A percentile compares a stretch with the other conserved stretches of the same genome.
Evolutionary conservation across 2,888 invertebrate species (phyloP).

Genomic region (Drosophila gaucha): DNA sequence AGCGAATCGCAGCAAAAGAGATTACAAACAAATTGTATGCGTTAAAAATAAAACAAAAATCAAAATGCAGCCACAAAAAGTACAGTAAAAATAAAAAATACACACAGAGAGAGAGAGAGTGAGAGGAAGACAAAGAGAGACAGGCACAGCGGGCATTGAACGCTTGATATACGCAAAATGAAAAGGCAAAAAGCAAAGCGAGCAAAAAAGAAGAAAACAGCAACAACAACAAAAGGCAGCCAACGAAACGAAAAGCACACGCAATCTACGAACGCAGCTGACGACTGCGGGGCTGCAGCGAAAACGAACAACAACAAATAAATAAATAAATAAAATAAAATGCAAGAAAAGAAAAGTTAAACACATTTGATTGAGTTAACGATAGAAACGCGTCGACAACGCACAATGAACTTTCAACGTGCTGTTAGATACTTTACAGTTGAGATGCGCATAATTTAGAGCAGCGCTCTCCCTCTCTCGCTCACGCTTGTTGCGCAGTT

Average conservation of each 20-base stretch:
- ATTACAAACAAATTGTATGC: conserved; percentile 63
- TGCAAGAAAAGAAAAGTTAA: conserved; percentile 44
- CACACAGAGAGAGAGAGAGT: too few species aligned
- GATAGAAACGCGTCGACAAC: conserved; percentile 49
- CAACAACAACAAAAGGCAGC: conserved; percentile 28
- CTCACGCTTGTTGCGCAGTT: conserved; percentile 5
- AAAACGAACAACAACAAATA: conserved; percentile 1
- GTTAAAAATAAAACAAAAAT: conserved; percentile 66
- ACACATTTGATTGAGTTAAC: conserved; percentile 67
- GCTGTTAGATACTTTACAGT: conserved; percentile 36
- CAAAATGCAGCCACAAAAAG: conserved; percentile 58
- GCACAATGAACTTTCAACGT: conserved; percentile 64
- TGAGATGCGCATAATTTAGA: conserved; percentile 66
- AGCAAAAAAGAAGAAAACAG: conserved; percentile 36
- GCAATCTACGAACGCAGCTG: conserved; percentile 56
- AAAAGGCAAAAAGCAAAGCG: conserved; percentile 42
- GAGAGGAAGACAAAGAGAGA: conserved; percentile 1
- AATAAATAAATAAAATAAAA: conserved; percentile 14
- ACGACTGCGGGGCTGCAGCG: conserved; percentile 44
- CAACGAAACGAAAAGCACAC: conserved; percentile 62
- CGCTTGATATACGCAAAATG: conserved; percentile 76
- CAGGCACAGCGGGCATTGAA: conserved; percentile 71
- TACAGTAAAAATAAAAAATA: not conserved
- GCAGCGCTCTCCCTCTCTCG: not conserved
- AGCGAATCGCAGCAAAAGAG: conserved; percentile 37